Base-by-base conservation (phyloP, 1,140 invertebrate species). In the Platorchestia sp. region DNA sequence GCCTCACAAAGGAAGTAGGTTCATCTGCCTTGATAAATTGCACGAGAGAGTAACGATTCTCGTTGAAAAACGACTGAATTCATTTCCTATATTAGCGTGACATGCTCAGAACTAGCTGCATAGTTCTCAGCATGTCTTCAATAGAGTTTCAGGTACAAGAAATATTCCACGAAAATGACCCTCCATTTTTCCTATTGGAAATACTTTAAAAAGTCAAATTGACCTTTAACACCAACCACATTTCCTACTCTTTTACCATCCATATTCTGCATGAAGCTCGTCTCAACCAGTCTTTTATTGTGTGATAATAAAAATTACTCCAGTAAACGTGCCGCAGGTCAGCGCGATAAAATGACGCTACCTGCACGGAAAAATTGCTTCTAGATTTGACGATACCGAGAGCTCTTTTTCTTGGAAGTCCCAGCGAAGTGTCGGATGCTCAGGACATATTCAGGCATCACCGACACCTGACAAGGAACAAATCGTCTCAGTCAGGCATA, bases 401-500 rank as follows among this genome's bases (percentile, higher is more conserved):
- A 89, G 6, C 43, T 89, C 87, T 89, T 89, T 89, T 89, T 44
- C 87, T 75, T 75, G 59, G 87, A 89, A 89, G 41, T 43, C 41
- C 87, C 1, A 43, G 45, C 45, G 45, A 93, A 93, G 91, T 19
- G 45, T 93, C 3, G 91, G 40, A 41, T 93, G 45, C 22, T 93
- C 44, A 47, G 91, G 91, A 93, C 45, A 47, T 93, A 93, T 93
- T 93, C 91, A 40, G 45, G 91, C 43, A 93, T 47, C 91, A 47
- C 91, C 91, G 45, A 44, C 45, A 93, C 91, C 44, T 93, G 91
- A 93, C 91, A 47, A 45, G 43, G 45, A 93, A 93, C 91, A 93
- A 93, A 93, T 93, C 91, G 41, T 47, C 91, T 47, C 91, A 93
- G 91, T 93, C 91, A 93, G 91, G 91, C 91, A 93, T 93, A 93